These are phyloP conservation scores for Xenopus tropicalis DNA, from an alignment of 2,113 vertebrate genomes.

Conservation along the genomic window UCB_Xtro_10.0 CM004451.2:79779001-79779500, in stretches of 20 bases:
- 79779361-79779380: constrained; percentile 1
- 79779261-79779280: not conserved
- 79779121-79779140: no score
- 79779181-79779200: no score
- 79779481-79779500: not conserved
- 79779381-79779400: constrained; percentile 32
- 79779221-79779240: not conserved
- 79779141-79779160: no score
- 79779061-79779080: no score
- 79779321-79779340: constrained; percentile 8
- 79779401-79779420: constrained; percentile 39
- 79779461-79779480: not conserved
- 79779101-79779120: no score
- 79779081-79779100: no score
- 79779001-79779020: no score
- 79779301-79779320: constrained; percentile 24
- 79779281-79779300: not conserved
- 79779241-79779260: not conserved
- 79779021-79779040: no score
- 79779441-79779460: constrained; percentile 20
- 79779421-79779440: not conserved
- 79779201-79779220: not conserved
- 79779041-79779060: no score
- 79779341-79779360: constrained; percentile 7
- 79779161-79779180: no score